Base-by-base conservation (phyloP, 2,797 vertebrate genomes). In the Ceryle rudis region DNA sequence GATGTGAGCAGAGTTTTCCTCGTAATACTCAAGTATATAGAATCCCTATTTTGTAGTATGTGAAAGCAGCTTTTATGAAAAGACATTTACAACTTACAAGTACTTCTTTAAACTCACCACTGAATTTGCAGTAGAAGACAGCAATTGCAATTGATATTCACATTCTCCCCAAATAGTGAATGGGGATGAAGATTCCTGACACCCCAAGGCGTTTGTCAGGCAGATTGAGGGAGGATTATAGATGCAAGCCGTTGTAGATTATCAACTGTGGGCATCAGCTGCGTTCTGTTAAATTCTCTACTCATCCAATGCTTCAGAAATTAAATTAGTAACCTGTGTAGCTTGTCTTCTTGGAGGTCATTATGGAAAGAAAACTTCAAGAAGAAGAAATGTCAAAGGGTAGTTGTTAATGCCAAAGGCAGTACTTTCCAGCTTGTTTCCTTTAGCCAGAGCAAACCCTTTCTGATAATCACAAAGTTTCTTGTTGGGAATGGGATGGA, bases 1-100 rank as follows among this genome's bases (percentile, higher is more conserved):
- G 31, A 47, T 60, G 19, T 18, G 8, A 44, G 37, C 18, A 57
- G 39, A 15, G 15, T 9, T 78, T 65, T 78, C 41, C 11, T 86
- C 10, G 1, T 20, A 16, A 19, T 9, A 14, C 9, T 47, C 33
- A 77, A 39, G 22, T 6, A 41, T 4, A 26, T 0, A 46, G 15
- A 62, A 66, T 31, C 7, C 2, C 1, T 1, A 6, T 51, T 42
- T 82, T 47, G 25, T 60, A 26, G 39, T 14, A 44, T 2, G 11
- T 31, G 44, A 74, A 83, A 71, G 10, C 6, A 66, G 35, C 54
- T 71, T 75, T 66, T 42, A 54, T 39, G 55, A 39, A 90, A 92
- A 49, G 5, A 26, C 14, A 37, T 51, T 51, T 86, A 51, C 58
- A 81, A 20, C 3, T 57, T 35, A 33, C n/a, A 87, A 55, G 31